Evolutionary conservation across 1,140 invertebrate species (phyloP).

Genomic region (Pachyrhynchus sulphureomaculatus): DNA sequence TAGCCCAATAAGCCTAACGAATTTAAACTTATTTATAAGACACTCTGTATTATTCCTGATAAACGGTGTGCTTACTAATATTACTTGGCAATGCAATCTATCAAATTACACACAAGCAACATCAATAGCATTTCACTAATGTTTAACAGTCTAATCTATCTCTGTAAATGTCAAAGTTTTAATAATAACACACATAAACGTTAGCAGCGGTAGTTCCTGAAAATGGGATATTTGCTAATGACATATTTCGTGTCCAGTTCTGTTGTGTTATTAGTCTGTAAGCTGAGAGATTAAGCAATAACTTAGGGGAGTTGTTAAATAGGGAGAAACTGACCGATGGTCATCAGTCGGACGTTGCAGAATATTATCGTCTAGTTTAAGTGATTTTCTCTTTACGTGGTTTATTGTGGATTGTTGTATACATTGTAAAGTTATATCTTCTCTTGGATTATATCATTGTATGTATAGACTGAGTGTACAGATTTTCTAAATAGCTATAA

Average conservation of each 20-base stretch:
- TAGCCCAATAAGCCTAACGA: no score
- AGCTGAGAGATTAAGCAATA: slow-evolving; percentile 44
- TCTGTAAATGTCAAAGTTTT: slow-evolving; percentile 35
- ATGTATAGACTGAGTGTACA: no score
- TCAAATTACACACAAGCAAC: not conserved
- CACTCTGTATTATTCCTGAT: no score
- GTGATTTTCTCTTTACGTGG: not conserved
- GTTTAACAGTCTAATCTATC: slow-evolving; percentile 29
- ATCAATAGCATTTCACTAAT: slow-evolving; percentile 6
- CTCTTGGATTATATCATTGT: no score
- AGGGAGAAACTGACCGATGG: slow-evolving; percentile 41
- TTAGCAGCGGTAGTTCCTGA: slow-evolving; percentile 14
- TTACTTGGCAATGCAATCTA: no score
- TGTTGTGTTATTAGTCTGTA: slow-evolving; percentile 41
- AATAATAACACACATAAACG: slow-evolving; percentile 30
- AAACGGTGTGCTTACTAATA: no score
- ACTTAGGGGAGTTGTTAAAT: slow-evolving; percentile 38
- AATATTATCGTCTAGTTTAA: slow-evolving; percentile 19
- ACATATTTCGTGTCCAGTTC: slow-evolving; percentile 39
- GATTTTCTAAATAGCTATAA: no score
- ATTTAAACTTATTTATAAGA: no score
- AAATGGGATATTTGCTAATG: slow-evolving; percentile 43
- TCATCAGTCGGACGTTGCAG: slow-evolving; percentile 35
- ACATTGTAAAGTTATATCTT: no score
- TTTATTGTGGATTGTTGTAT: not conserved